phyloP scores from a whole-genome alignment of 2,888 invertebrate genomes.

The Magallana nippona region DNA sequence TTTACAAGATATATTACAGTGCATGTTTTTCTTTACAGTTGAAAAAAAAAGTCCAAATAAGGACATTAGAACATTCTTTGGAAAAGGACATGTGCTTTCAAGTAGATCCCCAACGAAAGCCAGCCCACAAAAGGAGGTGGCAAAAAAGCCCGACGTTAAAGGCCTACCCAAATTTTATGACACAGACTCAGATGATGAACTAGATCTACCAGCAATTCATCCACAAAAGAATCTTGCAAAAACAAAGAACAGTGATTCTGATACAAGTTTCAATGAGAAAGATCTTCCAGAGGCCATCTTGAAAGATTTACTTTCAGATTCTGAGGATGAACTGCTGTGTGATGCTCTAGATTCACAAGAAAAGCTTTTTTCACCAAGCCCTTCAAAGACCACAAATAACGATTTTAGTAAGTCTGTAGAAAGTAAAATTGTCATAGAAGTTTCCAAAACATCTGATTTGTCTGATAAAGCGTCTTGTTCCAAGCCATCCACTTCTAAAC shows the following conservation, averaged over 20 bases:
- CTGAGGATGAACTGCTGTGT: conserved; percentile 52
- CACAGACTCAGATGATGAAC: conserved; percentile 38
- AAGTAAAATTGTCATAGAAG: background rate
- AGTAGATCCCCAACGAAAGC: conserved; percentile 3
- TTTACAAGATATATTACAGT: background rate
- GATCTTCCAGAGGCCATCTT: conserved; percentile 6
- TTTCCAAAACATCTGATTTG: background rate
- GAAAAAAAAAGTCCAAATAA: conserved; percentile 53
- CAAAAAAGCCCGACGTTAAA: background rate
- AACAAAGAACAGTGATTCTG: background rate
- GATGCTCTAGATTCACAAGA: conserved; percentile 13
- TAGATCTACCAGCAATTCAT: background rate
- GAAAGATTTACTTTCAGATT: conserved; percentile 36
- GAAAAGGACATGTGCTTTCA: conserved; percentile 62
- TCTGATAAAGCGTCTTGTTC: background rate
- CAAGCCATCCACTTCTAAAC: background rate
- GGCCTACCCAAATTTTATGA: conserved; percentile 23
- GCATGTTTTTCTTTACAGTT: conserved; percentile 23
- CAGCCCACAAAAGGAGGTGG: background rate
- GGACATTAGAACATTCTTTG: conserved; percentile 67
- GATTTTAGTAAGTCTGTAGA: background rate
- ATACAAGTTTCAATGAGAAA: background rate
- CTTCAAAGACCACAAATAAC: conserved; percentile 1
- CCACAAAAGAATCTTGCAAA: background rate
- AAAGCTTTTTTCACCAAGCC: background rate